These are phyloP conservation scores for Anhinga anhinga DNA, from an alignment of 2,113 vertebrate genomes.

Conservation along the genomic window DNA sequence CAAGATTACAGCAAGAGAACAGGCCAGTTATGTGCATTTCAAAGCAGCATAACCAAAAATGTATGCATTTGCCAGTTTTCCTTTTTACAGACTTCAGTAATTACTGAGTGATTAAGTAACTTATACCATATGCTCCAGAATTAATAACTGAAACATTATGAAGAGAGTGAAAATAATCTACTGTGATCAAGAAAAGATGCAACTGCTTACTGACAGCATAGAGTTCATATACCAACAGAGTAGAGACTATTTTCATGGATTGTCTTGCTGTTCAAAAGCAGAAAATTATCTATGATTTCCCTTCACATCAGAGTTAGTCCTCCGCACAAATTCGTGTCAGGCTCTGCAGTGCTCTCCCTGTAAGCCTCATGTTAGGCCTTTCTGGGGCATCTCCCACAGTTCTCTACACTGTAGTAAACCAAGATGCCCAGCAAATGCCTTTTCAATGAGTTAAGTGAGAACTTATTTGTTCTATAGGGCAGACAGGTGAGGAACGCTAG, in stretches of 20 bases:
- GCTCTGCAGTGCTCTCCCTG: not conserved
- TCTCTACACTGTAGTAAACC: not conserved
- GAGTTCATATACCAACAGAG: not conserved
- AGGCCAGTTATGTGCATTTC: not conserved
- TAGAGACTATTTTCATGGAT: not conserved
- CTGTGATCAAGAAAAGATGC: not conserved
- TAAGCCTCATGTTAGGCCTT: accelerated
- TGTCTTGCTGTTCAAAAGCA: not conserved
- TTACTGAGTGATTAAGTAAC: not conserved
- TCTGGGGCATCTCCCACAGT: not conserved
- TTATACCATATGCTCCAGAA: not conserved
- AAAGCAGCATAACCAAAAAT: not conserved
- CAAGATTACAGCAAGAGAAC: not conserved
- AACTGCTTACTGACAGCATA: not conserved
- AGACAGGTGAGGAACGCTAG: not conserved
- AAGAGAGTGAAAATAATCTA: not conserved
- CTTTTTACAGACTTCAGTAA: not conserved
- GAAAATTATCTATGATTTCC: not conserved
- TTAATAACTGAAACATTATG: not conserved
- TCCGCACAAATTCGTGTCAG: not conserved
- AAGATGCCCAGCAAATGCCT: not conserved
- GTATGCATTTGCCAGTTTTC: not conserved
- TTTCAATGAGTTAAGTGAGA: not conserved
- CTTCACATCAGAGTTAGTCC: not conserved
- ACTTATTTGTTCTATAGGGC: not conserved